These are phyloP conservation scores for Apostichopus californicus DNA, from an alignment of 35 echinoderm and acorn worm genomes.

Conservation along the genomic window DNA sequence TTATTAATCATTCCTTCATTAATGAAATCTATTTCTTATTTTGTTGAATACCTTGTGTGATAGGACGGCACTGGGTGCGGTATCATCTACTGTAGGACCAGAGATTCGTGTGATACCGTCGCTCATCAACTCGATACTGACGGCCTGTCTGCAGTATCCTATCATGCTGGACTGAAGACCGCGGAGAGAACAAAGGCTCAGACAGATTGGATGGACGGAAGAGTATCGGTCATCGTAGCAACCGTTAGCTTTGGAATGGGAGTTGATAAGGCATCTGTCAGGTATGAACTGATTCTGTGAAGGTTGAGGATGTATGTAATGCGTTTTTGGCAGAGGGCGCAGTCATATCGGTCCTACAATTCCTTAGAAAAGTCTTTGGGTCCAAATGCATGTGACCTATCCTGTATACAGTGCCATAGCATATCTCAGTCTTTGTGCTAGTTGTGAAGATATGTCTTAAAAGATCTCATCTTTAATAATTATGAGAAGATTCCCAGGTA, in stretches of 20 bases:
- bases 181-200: slow-evolving; percentile 76
- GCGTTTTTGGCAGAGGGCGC: no score
- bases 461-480: no score
- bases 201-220: slow-evolving; percentile 92
- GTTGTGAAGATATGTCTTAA: no score
- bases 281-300: slow-evolving; percentile 47
- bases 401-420: no score
- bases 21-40: no score
- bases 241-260: slow-evolving; percentile 99
- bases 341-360: no score
- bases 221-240: slow-evolving; percentile 87
- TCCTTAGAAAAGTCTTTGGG: no score
- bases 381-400: no score
- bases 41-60: background rate
- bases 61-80: slow-evolving; percentile 84
- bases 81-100: slow-evolving; percentile 88
- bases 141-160: slow-evolving; percentile 73
- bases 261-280: slow-evolving; percentile 96
- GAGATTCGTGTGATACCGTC: slow-evolving; percentile 81
- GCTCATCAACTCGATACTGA: slow-evolving; percentile 64
- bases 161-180: slow-evolving; percentile 90
- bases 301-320: no score
- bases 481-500: no score
- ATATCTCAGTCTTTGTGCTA: no score
- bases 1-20: no score